Evolutionary conservation across 2,888 invertebrate genomes (phyloP), one percentile per base, ranked within the genome.

Genomic region (Aphodius sticticus): DNA sequence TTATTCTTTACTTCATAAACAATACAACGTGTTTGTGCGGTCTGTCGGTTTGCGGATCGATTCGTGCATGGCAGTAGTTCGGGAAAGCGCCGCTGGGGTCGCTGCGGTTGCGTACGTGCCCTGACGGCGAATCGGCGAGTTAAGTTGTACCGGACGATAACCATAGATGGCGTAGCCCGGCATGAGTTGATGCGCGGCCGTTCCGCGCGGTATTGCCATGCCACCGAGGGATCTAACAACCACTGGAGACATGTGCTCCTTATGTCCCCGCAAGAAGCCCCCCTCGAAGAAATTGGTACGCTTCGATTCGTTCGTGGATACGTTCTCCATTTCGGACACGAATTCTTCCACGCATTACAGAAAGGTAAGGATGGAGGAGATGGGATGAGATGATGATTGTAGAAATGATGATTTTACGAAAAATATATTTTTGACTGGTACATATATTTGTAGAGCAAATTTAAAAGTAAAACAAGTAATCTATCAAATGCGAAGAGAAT

Each of bases 221-320:
- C 90, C 91, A 88, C 90, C 91, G 76, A 89, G 88, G 81, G 87
- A 86, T 82, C 86, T 26, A 53, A 87, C 81, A 85, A 87, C 35
- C 82, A 86, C 88, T 82, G 87, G 88, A 86, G 90, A 89, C 86
- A 92, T 92, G 92, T 92, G 92, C 88, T 92, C 92, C 83, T 88
- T 92, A 85, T 92, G 92, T 87, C 91, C 92, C 82, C 89, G 91
- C 81, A 90, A 90, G 86, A 92, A 91, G 87, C 89, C 90, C 82
- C 87, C 90, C 81, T 88, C 90, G 78, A 92, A 92, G 86, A 92
- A 92, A 86, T 89, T 92, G 81, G 93, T 93, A 37, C 89, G 92
- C 78, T 93, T 93, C 86, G 92, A 92, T 87, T 92, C 92, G 7
- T 89, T 91, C 83, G 92, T 93, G 84, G 92, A 92, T 86, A 92